Conservation (phyloP, 2,888 invertebrate genomes). For the Monopis laevigella region DNA sequence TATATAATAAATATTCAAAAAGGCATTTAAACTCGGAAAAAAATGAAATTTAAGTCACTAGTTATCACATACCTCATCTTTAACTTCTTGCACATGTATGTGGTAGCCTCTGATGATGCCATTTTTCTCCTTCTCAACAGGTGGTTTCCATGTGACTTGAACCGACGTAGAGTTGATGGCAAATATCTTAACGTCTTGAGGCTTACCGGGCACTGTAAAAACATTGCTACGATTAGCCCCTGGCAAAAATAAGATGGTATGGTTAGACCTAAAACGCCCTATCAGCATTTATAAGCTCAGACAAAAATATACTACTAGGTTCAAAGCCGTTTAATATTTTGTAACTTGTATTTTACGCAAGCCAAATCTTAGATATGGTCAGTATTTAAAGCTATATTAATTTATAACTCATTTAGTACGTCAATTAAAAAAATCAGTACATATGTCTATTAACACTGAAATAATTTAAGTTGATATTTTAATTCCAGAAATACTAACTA, state of each 20-base stretch:
- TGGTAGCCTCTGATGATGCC: slow-evolving; percentile 97
- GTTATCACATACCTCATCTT: slow-evolving; percentile 77
- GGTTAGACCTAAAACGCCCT: slow-evolving; percentile 58
- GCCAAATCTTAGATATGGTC: too few relatives aligned
- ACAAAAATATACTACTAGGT: slow-evolving; percentile 1
- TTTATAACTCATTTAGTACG: too few relatives aligned
- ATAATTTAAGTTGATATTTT: too few relatives aligned
- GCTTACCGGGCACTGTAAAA: slow-evolving; percentile 95
- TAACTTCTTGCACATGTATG: slow-evolving; percentile 91
- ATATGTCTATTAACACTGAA: too few relatives aligned
- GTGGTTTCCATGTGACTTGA: slow-evolving; percentile 94
- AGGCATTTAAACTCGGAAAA: too few relatives aligned
- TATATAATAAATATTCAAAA: too few relatives aligned
- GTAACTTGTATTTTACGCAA: too few relatives aligned
- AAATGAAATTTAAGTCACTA: too few relatives aligned
- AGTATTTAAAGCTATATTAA: too few relatives aligned
- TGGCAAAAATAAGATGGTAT: slow-evolving; percentile 3
- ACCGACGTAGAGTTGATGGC: slow-evolving; percentile 96
- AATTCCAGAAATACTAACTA: too few relatives aligned
- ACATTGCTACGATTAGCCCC: slow-evolving; percentile 23
- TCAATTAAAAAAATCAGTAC: too few relatives aligned
- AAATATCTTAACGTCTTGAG: slow-evolving; percentile 88
- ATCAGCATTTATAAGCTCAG: slow-evolving; percentile 56
- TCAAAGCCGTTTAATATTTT: too few relatives aligned
- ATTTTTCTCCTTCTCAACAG: slow-evolving; percentile 89